Base-by-base conservation (phyloP, 2,888 invertebrate species). In the Morpho achilles region DNA sequence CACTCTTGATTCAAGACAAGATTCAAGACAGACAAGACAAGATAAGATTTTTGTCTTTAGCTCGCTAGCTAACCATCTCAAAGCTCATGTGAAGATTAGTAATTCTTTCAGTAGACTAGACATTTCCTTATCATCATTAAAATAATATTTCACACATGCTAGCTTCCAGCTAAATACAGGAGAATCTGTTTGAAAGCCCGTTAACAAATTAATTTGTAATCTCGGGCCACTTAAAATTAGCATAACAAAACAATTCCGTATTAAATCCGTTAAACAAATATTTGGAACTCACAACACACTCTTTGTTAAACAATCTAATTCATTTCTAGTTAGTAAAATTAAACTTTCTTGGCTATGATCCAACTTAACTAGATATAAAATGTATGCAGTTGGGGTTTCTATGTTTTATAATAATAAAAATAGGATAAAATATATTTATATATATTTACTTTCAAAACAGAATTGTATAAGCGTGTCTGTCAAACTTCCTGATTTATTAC, bases 321-420 rank as follows among this genome's bases (percentile, higher is more conserved):
- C 56, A 57, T 63, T 59, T 58, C 53, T 61, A 63, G 65, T 61
- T 56, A 63, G 58, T 52, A 56, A 65, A 63, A 63, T 65, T 56
- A 63, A 63, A 59, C 59, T 56, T 59, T 53, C 57, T 62, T 65
- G 65, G 63, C 63, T 40, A 45, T 43, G n/a, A 43, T 61, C 65
- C 65, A 63, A 58, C 51, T 56, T 56, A 58, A 63, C 57, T 57
- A 58, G 55, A 58, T 62, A 58, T 62, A 55, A 55, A 62, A 55
- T 62, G 42, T 59, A 58, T 50, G 59, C 54, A 46, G 48, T 54
- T 45, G 23, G 39, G 16, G 42, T 45, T 22, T 2, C 32, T 23
- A 43, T 43, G 10, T 16, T n/a, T 46, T 2, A 10, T 7, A 10
- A 16, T 10, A 10, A 46, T n/a, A 7, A 46, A 46, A 46, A 46